phyloP scores from a whole-genome alignment of 2,888 invertebrate species.

The Acronicta leporina region DNA sequence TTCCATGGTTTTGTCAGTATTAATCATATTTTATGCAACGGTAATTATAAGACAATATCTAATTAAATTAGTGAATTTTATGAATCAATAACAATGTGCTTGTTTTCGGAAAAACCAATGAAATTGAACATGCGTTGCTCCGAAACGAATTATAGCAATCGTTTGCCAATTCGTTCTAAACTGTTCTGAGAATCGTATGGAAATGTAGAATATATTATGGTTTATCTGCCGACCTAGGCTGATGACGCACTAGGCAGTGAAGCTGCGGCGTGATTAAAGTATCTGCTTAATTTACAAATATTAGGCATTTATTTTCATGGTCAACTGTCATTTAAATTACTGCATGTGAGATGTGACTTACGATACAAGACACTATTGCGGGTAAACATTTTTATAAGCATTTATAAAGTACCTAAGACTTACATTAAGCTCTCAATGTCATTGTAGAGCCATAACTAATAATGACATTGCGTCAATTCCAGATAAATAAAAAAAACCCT shows the following conservation, averaged over 20 bases:
- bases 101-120: constrained; percentile 34
- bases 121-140: constrained; percentile 12
- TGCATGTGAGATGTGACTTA: background rate
- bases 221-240: background rate
- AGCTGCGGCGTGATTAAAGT: background rate
- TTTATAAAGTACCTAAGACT: too few species aligned
- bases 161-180: constrained; percentile 21
- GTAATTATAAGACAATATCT: background rate
- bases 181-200: constrained; percentile 22
- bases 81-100: constrained; percentile 12
- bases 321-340: too few species aligned
- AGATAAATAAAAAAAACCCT: too few species aligned
- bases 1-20: too few species aligned
- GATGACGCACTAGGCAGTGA: background rate
- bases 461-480: too few species aligned
- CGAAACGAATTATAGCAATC: constrained; percentile 19
- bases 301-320: too few species aligned
- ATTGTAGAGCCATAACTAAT: too few species aligned
- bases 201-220: constrained; percentile 1
- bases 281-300: too few species aligned
- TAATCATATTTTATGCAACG: too few species aligned
- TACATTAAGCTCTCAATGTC: too few species aligned
- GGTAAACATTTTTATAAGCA: too few species aligned
- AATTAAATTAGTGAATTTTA: constrained; percentile 11
- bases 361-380: background rate